These are phyloP conservation scores for Theristicus caerulescens DNA, from an alignment of 2,113 vertebrate genomes.

Conservation along the genomic window DNA sequence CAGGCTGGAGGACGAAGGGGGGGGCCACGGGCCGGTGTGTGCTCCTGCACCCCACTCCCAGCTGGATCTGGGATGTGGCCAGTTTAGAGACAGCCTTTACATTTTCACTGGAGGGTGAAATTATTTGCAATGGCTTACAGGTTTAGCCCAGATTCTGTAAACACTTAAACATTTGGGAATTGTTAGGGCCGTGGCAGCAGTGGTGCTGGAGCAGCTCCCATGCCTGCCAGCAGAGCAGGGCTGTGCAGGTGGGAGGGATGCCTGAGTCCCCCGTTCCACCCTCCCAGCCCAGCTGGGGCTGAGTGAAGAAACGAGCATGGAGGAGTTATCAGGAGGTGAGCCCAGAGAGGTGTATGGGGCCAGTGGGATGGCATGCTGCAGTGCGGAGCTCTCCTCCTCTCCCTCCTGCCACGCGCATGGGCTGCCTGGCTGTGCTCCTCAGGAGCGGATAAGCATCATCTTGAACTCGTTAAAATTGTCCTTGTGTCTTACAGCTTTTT, in stretches of 20 bases:
- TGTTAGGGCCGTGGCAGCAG: accelerated
- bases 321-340: neutral
- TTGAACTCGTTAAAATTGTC: neutral
- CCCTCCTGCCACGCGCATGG: accelerated
- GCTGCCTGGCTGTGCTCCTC: neutral
- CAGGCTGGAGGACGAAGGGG: neutral
- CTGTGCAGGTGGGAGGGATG: accelerated
- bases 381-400: neutral
- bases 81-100: neutral
- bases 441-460: neutral
- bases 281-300: neutral
- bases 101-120: neutral
- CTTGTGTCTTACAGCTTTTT: accelerated
- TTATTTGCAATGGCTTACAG: neutral
- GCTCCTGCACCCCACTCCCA: neutral
- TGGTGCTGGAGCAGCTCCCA: neutral
- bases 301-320: neutral
- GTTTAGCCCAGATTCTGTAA: neutral
- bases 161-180: neutral
- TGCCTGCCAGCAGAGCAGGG: neutral
- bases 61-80: accelerated
- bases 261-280: neutral
- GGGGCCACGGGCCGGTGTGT: accelerated
- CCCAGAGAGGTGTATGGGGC: accelerated
- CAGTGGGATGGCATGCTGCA: accelerated